A percentile compares a stretch with the other conserved stretches of the same genome.
phyloP scores from a whole-genome alignment of 2,797 vertebrate species.

The Propithecus deckenii region DNA sequence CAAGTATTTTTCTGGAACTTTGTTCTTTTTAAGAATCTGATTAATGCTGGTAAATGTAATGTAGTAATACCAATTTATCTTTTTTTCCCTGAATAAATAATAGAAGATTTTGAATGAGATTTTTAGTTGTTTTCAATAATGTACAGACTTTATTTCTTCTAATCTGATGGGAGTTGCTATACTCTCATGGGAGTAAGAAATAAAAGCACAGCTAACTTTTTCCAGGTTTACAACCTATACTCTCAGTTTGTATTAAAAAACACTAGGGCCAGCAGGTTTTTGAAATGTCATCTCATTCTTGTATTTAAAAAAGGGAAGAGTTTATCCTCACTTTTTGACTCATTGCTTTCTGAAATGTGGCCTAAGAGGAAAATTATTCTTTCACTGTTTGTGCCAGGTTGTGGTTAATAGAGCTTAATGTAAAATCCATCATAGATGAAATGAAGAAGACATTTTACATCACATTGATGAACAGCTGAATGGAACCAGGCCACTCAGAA shows the following conservation, averaged over 20 bases:
- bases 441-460: background rate
- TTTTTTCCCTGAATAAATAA: background rate
- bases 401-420: background rate
- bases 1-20: slow-evolving; percentile 5
- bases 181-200: background rate
- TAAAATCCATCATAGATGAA: background rate
- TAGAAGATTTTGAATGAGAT: slow-evolving; percentile 12
- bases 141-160: background rate
- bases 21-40: background rate
- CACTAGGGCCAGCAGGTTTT: background rate
- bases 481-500: background rate
- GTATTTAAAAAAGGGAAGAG: background rate
- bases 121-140: slow-evolving; percentile 37
- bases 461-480: background rate
- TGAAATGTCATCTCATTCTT: background rate
- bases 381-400: background rate
- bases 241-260: background rate
- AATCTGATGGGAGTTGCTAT: background rate
- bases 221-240: background rate
- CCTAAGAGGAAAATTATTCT: background rate
- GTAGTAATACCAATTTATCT: background rate
- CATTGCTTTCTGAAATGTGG: background rate
- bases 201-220: background rate
- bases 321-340: background rate
- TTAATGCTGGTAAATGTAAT: background rate